Conservation (phyloP, 2,113 vertebrate species). For the Merops nubicus region DNA sequence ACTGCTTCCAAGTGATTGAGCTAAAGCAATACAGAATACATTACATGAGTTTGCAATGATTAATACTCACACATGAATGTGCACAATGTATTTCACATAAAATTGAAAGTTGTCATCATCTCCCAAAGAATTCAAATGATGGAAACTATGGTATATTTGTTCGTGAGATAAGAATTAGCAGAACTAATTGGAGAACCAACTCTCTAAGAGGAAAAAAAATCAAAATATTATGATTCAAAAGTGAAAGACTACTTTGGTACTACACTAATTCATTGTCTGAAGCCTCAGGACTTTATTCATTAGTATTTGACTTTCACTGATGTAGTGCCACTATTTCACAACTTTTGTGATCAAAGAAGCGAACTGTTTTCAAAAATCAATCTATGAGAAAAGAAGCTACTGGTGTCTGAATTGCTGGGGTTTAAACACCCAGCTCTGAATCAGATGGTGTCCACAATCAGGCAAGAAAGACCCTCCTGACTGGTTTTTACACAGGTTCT, state of each 20-base stretch:
- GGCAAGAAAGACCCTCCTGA: too few relatives aligned
- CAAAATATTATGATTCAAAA: neutral
- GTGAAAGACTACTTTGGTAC: neutral
- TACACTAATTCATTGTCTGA: neutral
- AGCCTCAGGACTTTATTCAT: neutral
- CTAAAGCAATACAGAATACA: neutral
- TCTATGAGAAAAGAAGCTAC: neutral
- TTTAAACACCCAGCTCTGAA: too few relatives aligned
- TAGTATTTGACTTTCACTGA: slow-evolving; percentile 1
- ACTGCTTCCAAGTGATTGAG: neutral
- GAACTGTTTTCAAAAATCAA: neutral
- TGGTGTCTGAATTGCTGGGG: too few relatives aligned
- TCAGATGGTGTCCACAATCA: too few relatives aligned
- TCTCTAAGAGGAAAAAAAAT: neutral
- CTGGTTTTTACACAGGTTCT: too few relatives aligned
- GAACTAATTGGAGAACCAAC: neutral
- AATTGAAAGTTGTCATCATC: neutral
- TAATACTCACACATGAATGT: neutral
- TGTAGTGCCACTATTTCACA: neutral
- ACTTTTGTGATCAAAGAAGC: neutral
- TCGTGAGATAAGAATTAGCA: neutral
- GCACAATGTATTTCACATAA: neutral
- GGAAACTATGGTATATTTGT: neutral
- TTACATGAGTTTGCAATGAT: neutral
- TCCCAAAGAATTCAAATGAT: neutral